Evolutionary conservation across 2,888 invertebrate species (phyloP).

Genomic region (Melitaea athalia): DNA sequence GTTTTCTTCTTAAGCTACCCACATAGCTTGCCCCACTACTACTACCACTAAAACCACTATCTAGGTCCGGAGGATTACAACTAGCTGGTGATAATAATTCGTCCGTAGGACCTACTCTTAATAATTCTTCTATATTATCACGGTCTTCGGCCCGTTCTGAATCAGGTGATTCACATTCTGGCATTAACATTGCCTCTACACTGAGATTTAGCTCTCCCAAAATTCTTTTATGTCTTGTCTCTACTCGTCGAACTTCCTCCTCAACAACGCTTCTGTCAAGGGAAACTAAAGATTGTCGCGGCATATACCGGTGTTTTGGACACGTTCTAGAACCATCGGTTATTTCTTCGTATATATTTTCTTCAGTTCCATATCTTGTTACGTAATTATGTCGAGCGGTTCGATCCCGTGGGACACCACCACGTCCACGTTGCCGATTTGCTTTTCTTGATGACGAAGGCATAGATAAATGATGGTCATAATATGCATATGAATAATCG

Average conservation of each 20-base stretch:
- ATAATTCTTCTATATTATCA: conserved; percentile 85
- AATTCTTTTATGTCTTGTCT: conserved; percentile 90
- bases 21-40: conserved; percentile 92
- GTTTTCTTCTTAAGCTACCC: conserved; percentile 85
- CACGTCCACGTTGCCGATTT: conserved; percentile 72
- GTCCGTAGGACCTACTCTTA: conserved; percentile 87
- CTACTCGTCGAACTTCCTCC: conserved; percentile 92
- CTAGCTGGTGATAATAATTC: conserved; percentile 87
- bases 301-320: conserved; percentile 75
- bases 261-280: conserved; percentile 88
- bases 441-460: conserved; percentile 78
- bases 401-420: conserved; percentile 69
- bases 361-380: conserved; percentile 91
- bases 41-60: conserved; percentile 92
- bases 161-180: conserved; percentile 85
- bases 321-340: conserved; percentile 84
- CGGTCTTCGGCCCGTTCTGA: conserved; percentile 84
- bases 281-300: conserved; percentile 84
- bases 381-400: conserved; percentile 86
- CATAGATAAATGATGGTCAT: conserved; percentile 87
- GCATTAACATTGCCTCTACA: conserved; percentile 95
- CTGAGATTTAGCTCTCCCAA: conserved; percentile 93
- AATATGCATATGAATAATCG: conserved; percentile 93
- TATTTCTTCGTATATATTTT: conserved; percentile 92
- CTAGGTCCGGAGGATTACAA: conserved; percentile 86